phyloP scores from a whole-genome alignment of 1,140 invertebrate species.

The Panagrolaimus sp. region DNA sequence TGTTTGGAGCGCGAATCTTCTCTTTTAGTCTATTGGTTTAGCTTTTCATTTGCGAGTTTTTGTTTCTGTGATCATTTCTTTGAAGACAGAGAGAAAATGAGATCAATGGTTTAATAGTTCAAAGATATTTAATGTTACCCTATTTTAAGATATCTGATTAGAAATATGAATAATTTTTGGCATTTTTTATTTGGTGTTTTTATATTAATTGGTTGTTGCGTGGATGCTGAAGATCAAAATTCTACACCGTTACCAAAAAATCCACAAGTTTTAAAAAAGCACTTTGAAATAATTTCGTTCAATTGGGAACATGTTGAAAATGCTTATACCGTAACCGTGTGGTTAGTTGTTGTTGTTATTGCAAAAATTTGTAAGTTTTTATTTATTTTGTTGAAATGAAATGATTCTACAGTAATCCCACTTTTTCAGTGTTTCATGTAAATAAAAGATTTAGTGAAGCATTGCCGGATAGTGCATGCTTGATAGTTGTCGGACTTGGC shows the following conservation, averaged over 20 bases:
- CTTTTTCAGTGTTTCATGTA: slow-evolving; percentile 1
- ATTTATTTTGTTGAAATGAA: background rate
- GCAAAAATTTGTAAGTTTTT: slow-evolving; percentile 13
- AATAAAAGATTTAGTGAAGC: background rate
- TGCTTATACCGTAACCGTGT: slow-evolving; percentile 26
- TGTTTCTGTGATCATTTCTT: too few relatives aligned
- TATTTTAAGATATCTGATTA: background rate
- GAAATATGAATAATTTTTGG: background rate
- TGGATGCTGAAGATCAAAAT: background rate
- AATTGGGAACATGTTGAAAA: slow-evolving; percentile 34
- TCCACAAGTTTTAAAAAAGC: too few relatives aligned
- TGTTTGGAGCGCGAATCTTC: too few relatives aligned
- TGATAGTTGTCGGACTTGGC: background rate
- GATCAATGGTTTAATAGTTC: too few relatives aligned
- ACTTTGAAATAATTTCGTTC: slow-evolving; percentile 30
- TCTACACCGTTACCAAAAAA: background rate
- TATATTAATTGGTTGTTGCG: slow-evolving; percentile 1
- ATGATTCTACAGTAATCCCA: background rate
- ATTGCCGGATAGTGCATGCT: background rate
- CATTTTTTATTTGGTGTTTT: background rate
- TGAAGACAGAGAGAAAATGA: too few relatives aligned
- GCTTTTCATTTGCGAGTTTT: too few relatives aligned
- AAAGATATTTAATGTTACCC: background rate
- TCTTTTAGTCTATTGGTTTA: too few relatives aligned
- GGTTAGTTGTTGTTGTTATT: background rate